Conservation (phyloP, 1,140 invertebrate genomes). For the Himalopsyche phryganea region DNA sequence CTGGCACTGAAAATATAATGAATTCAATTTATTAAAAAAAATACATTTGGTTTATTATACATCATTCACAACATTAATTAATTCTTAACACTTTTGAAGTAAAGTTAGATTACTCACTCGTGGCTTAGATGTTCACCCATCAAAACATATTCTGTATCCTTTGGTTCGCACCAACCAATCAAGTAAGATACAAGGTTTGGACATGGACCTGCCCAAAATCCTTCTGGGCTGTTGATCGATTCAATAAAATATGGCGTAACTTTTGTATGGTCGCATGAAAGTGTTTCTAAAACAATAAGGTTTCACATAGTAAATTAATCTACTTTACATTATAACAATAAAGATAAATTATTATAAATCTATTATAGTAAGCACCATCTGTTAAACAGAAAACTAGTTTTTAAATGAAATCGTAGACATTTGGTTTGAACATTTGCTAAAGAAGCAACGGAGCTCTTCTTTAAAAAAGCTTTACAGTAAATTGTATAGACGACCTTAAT, state of each 20-base stretch:
- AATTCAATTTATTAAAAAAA: too few relatives aligned
- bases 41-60: too few relatives aligned
- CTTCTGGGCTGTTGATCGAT: slow-evolving; percentile 71
- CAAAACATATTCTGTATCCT: slow-evolving; percentile 70
- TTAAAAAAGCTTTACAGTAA: too few relatives aligned
- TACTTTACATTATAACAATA: not conserved
- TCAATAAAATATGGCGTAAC: slow-evolving; percentile 85
- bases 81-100: not conserved
- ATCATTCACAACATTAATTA: too few relatives aligned
- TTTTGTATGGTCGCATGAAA: slow-evolving; percentile 84
- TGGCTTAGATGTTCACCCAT: slow-evolving; percentile 78
- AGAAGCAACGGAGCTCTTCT: too few relatives aligned
- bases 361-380: too few relatives aligned
- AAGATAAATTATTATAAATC: not conserved
- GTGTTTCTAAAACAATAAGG: slow-evolving; percentile 68
- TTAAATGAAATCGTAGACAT: too few relatives aligned
- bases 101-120: slow-evolving; percentile 56
- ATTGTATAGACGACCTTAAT: too few relatives aligned
- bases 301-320: not conserved
- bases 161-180: slow-evolving; percentile 75
- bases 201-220: slow-evolving; percentile 81
- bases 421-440: too few relatives aligned
- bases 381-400: too few relatives aligned
- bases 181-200: slow-evolving; percentile 75
- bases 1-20: slow-evolving; percentile 59